Percentiles rank a stretch among this genome's conserved stretches.
Conservation (phyloP, 2,797 vertebrate species). For the Hemibagrus guttatus region DNA sequence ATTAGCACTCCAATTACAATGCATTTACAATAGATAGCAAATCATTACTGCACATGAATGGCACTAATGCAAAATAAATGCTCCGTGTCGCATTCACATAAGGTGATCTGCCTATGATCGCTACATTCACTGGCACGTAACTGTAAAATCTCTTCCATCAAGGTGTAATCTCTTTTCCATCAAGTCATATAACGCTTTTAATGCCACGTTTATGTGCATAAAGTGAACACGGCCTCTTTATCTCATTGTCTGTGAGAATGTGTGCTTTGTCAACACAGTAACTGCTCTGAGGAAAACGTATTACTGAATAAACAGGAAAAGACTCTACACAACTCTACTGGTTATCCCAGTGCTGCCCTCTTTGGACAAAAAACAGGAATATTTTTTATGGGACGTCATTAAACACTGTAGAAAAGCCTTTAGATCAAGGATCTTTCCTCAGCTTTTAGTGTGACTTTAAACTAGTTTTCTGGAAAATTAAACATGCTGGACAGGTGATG, state of each 20-base stretch:
- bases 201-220: neutral
- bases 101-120: neutral
- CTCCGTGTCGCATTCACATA: neutral
- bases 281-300: neutral
- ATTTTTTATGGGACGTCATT: neutral
- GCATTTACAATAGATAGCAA: conserved; percentile 28
- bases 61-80: conserved; percentile 17
- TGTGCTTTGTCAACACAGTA: neutral
- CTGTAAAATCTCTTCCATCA: neutral
- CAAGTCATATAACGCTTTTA: neutral
- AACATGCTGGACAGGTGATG: neutral
- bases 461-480: neutral
- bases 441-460: neutral
- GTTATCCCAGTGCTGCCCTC: conserved; percentile 36
- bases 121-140: neutral
- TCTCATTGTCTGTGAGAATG: neutral
- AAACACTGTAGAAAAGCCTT: neutral
- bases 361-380: conserved; percentile 4
- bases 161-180: neutral
- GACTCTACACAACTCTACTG: neutral
- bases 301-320: conserved; percentile 8
- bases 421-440: neutral
- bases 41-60: conserved; percentile 15
- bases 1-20: conserved; percentile 29
- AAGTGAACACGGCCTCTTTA: neutral